phyloP scores from a whole-genome alignment of 2,888 invertebrate species.

The Petrolisthes manimaculis region DNA sequence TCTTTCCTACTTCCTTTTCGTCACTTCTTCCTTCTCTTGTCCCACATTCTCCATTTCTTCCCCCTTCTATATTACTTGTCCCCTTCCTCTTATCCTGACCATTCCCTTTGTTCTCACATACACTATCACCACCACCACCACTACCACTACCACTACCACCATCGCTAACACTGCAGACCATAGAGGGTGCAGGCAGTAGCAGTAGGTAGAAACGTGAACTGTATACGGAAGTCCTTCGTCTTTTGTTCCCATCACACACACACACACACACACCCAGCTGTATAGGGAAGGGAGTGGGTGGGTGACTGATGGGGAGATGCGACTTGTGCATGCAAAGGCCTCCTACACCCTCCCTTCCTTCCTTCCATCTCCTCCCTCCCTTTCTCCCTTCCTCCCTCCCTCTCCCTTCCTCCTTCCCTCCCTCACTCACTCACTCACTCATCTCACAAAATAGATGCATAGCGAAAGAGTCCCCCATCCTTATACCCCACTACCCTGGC shows the following conservation, averaged over 20 bases:
- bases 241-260: no score
- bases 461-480: no score
- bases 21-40: not conserved
- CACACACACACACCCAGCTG: no score
- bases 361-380: not conserved
- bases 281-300: no score
- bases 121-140: not conserved
- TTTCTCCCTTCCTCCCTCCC: no score
- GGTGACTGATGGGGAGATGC: no score
- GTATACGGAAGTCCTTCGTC: no score
- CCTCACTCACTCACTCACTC: no score
- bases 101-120: not conserved
- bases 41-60: not conserved
- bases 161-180: no score
- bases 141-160: not conserved
- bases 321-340: not conserved
- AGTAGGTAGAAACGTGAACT: no score
- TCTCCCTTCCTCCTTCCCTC: not conserved
- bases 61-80: not conserved
- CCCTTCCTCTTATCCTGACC: not conserved
- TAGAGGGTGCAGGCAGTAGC: no score
- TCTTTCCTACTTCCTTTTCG: not conserved
- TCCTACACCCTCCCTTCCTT: not conserved
- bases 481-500: not conserved
- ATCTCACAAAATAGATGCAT: no score